These are phyloP conservation scores for Coturnix japonica DNA, from an alignment of 2,113 vertebrate species.

Conservation along the genomic window DNA sequence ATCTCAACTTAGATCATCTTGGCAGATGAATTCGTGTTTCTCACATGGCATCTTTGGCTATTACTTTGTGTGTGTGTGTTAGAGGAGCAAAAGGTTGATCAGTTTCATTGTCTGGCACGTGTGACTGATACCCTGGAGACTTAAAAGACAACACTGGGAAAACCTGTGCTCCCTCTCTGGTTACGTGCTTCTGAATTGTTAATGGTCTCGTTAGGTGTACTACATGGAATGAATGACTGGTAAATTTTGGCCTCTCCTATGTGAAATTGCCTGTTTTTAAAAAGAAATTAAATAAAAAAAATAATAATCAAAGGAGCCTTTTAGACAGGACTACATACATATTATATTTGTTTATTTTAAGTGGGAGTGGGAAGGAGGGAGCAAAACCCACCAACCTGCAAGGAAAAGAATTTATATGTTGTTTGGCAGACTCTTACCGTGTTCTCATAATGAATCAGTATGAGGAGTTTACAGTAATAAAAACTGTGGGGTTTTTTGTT, in stretches of 20 bases:
- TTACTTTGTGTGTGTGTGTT: slow-evolving; percentile 49
- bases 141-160: not conserved
- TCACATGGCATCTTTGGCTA: not conserved
- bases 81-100: slow-evolving; percentile 24
- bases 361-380: too few species aligned
- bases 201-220: slow-evolving; percentile 44
- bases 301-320: not conserved
- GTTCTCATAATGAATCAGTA: not conserved
- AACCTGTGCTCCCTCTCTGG: not conserved
- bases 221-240: not conserved
- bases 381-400: too few species aligned
- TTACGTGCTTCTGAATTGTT: not conserved
- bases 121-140: slow-evolving; percentile 29
- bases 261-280: not conserved
- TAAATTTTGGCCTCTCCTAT: not conserved
- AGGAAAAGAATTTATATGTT: not conserved
- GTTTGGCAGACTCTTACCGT: not conserved
- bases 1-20: slow-evolving; percentile 48
- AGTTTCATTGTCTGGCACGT: slow-evolving; percentile 9
- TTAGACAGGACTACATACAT: too few species aligned
- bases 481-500: too few species aligned
- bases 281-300: too few species aligned
- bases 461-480: not conserved
- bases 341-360: too few species aligned
- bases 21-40: slow-evolving; percentile 55